These are phyloP conservation scores for Zoroaster sp. DNA, from an alignment of 53 echinoderm and acorn worm genomes.

Conservation along the genomic window DNA sequence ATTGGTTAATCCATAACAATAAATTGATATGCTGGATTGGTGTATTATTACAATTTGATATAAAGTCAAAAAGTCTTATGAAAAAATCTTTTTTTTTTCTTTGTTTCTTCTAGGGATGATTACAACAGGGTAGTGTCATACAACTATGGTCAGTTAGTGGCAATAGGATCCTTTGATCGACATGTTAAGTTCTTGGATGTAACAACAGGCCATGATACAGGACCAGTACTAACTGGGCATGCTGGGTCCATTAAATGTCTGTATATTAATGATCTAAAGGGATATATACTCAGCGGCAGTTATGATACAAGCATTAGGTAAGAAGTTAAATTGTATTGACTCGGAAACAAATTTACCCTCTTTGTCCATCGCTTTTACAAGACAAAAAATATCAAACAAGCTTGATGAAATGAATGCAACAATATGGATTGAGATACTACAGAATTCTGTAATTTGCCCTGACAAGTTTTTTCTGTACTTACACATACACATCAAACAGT, in stretches of 20 bases:
- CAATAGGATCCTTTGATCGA: slow-evolving; percentile 95
- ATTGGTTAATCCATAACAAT: too few relatives aligned
- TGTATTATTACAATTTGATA: background rate
- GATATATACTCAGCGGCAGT: slow-evolving; percentile 92
- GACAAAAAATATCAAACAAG: too few relatives aligned
- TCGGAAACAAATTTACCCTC: too few relatives aligned
- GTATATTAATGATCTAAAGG: slow-evolving; percentile 80
- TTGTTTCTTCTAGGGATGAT: slow-evolving; percentile 70
- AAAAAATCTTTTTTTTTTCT: too few relatives aligned
- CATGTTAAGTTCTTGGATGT: slow-evolving; percentile 86
- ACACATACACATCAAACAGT: too few relatives aligned
- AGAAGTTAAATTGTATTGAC: too few relatives aligned
- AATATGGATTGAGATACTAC: too few relatives aligned
- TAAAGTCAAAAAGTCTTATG: too few relatives aligned
- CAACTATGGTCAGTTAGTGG: slow-evolving; percentile 87
- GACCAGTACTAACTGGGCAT: slow-evolving; percentile 94
- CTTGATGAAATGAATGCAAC: too few relatives aligned
- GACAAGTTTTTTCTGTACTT: too few relatives aligned
- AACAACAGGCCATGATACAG: slow-evolving; percentile 76
- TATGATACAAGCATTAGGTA: slow-evolving; percentile 99
- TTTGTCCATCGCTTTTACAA: too few relatives aligned
- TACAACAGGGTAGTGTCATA: slow-evolving; percentile 89
- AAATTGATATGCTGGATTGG: background rate
- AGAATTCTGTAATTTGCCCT: too few relatives aligned
- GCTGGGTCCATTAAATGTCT: slow-evolving; percentile 93